Evolutionary conservation across 2,888 invertebrate species (phyloP).

Genomic region (Gryllus longicercus): DNA sequence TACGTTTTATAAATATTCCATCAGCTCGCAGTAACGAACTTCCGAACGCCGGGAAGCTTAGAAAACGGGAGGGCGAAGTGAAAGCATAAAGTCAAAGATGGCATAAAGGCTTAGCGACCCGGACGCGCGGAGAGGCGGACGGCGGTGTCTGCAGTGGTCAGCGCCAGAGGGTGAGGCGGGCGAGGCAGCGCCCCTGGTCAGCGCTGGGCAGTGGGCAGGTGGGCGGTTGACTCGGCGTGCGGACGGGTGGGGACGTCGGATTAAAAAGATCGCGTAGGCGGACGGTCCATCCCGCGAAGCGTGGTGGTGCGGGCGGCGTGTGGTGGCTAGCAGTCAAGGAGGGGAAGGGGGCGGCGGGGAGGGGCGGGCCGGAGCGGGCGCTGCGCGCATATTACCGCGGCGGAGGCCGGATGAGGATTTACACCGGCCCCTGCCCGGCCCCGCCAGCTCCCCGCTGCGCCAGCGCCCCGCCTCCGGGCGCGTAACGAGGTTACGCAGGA

Average conservation of each 20-base stretch:
- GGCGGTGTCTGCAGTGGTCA: too few relatives aligned
- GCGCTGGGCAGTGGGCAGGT: not conserved
- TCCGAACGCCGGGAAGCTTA: too few relatives aligned
- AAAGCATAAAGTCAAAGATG: too few relatives aligned
- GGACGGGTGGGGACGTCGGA: not conserved
- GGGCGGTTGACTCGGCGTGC: not conserved
- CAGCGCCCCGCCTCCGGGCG: not conserved
- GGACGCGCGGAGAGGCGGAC: too few relatives aligned
- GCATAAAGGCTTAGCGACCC: too few relatives aligned
- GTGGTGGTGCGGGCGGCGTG: too few relatives aligned
- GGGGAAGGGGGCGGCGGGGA: too few relatives aligned
- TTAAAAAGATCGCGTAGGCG: not conserved
- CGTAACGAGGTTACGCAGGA: conserved; percentile 1
- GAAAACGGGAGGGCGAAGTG: too few relatives aligned
- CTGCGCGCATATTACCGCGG: not conserved
- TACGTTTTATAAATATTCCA: too few relatives aligned
- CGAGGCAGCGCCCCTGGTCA: not conserved
- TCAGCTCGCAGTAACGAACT: too few relatives aligned
- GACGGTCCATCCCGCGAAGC: not conserved
- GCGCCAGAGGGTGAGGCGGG: not conserved
- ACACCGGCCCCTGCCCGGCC: not conserved
- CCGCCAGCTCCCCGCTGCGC: not conserved
- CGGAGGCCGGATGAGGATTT: conserved; percentile 17
- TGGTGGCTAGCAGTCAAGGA: too few relatives aligned
- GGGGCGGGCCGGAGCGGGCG: not conserved